A percentile compares a stretch with the other conserved stretches of the same genome.
These are phyloP conservation scores for Megalopta genalis DNA, from an alignment of 1,140 invertebrate genomes.

Conservation along the genomic window DNA sequence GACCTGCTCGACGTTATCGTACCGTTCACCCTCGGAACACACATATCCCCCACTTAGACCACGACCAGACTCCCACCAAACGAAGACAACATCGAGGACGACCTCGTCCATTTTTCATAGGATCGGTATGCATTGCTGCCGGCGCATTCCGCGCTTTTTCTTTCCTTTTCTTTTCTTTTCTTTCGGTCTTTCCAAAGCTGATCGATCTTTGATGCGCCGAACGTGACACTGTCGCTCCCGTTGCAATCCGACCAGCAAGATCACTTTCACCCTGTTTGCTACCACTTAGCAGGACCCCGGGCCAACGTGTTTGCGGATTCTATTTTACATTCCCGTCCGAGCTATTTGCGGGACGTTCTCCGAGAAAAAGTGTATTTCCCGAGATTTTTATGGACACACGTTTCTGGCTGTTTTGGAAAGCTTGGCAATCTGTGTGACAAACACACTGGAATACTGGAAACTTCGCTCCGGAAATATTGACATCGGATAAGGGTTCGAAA, in stretches of 20 bases:
- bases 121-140: slow-evolving; percentile 54
- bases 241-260: slow-evolving; percentile 48
- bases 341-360: neutral
- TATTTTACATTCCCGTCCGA: neutral
- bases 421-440: too few species aligned
- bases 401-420: too few species aligned
- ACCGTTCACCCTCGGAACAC: slow-evolving; percentile 61
- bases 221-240: slow-evolving; percentile 18
- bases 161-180: slow-evolving; percentile 33
- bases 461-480: too few species aligned
- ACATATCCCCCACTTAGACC: slow-evolving; percentile 55
- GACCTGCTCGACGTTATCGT: slow-evolving; percentile 64
- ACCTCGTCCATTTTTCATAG: slow-evolving; percentile 62
- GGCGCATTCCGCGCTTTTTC: neutral
- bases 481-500: too few species aligned
- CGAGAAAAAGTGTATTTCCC: neutral
- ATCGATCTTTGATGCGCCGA: slow-evolving; percentile 57
- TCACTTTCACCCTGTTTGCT: slow-evolving; percentile 55
- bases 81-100: slow-evolving; percentile 55
- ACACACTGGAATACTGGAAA: too few species aligned
- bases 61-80: slow-evolving; percentile 47
- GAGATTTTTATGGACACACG: too few species aligned
- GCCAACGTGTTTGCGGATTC: neutral
- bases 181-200: slow-evolving; percentile 35
- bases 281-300: neutral